Conservation (phyloP, 2,797 vertebrate species). For the Mergus octosetaceus region DNA sequence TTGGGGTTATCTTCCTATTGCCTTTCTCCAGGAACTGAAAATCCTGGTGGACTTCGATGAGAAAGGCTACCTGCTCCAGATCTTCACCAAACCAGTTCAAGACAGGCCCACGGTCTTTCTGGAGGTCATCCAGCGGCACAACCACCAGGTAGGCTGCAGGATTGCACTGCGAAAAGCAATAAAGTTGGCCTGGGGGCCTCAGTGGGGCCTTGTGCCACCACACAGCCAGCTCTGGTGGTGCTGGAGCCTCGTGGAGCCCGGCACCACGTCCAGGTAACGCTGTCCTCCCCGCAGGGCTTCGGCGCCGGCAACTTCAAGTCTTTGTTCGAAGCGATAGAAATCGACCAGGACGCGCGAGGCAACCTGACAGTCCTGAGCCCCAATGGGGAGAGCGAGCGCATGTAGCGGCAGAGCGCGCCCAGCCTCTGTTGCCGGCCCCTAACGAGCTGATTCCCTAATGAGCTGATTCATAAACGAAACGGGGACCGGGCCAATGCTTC, state of each 20-base stretch:
- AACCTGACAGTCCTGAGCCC: conserved; percentile 88
- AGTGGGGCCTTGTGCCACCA: fast-evolving
- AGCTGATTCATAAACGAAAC: background rate
- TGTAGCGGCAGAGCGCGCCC: background rate
- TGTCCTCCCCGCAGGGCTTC: conserved; percentile 82
- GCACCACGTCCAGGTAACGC: background rate
- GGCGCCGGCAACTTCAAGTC: conserved; percentile 98
- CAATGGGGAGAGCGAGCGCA: conserved; percentile 73
- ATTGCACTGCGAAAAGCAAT: background rate
- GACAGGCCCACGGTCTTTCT: conserved; percentile 96
- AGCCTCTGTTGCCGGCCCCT: fast-evolving
- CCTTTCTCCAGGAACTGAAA: conserved; percentile 83
- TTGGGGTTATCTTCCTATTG: fast-evolving
- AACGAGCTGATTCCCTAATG: background rate
- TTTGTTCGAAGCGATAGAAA: conserved; percentile 94
- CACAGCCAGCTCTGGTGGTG: background rate
- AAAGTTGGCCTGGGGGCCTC: background rate
- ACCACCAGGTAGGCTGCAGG: conserved; percentile 87
- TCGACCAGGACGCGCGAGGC: conserved; percentile 89
- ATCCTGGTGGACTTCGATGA: conserved; percentile 96
- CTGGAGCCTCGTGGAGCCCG: too few species aligned
- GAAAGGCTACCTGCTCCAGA: conserved; percentile 95
- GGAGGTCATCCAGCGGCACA: conserved; percentile 95
- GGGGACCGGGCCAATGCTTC: background rate
- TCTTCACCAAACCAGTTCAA: conserved; percentile 97